Evolutionary conservation across 2,888 invertebrate species (phyloP).

Genomic region (Liodrosophila aerea): DNA sequence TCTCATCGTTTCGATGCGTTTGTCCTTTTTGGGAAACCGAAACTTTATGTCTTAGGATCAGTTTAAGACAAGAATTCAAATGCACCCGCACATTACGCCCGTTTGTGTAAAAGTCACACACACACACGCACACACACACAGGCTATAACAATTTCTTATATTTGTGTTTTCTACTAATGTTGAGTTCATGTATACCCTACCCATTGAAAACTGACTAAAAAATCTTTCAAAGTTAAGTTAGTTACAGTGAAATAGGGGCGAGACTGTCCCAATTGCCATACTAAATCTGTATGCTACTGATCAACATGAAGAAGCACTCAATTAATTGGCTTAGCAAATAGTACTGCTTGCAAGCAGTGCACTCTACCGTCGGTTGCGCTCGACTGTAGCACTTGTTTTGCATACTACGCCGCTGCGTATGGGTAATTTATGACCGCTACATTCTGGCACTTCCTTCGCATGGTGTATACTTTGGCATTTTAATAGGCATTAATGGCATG

Average conservation of each 20-base stretch:
- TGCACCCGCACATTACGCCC: conserved; percentile 40
- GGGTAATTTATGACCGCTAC: conserved; percentile 66
- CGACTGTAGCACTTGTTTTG: conserved; percentile 21
- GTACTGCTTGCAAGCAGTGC: too few relatives aligned
- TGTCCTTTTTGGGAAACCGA: conserved; percentile 64
- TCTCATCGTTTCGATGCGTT: conserved; percentile 53
- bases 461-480: conserved; percentile 71
- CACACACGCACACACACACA: conserved; percentile 8
- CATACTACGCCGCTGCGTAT: conserved; percentile 46
- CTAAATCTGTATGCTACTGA: too few relatives aligned
- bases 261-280: too few relatives aligned
- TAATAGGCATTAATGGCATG: conserved; percentile 70
- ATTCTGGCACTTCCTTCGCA: conserved; percentile 65
- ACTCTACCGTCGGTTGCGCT: too few relatives aligned
- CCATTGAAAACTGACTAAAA: conserved; percentile 14
- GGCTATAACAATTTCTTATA: conserved; percentile 57
- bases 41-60: conserved; percentile 61
- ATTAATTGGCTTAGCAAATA: too few relatives aligned
- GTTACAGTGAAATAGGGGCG: too few relatives aligned
- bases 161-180: conserved; percentile 36
- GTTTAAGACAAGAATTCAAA: conserved; percentile 17
- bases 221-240: conserved; percentile 15
- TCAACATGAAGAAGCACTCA: too few relatives aligned
- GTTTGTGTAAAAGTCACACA: conserved; percentile 36
- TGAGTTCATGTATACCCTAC: too few relatives aligned